phyloP scores from a whole-genome alignment of 2,797 vertebrate genomes.

The Esox lucius region DNA sequence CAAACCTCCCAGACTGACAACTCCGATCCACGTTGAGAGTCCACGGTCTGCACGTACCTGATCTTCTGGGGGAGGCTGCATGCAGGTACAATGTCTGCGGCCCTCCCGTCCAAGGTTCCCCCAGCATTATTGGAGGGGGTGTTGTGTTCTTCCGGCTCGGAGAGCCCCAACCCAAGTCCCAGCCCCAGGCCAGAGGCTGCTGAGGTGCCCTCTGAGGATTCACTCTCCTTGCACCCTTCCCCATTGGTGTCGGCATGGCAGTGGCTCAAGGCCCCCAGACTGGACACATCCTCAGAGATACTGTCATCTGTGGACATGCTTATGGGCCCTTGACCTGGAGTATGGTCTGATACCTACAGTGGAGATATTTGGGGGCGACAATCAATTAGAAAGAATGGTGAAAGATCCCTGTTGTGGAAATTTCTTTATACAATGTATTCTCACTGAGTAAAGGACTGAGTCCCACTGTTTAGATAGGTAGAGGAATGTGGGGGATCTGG shows the following conservation, averaged over 20 bases:
- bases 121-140: slow-evolving; percentile 62
- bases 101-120: slow-evolving; percentile 63
- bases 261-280: slow-evolving; percentile 70
- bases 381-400: background rate
- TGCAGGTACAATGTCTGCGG: slow-evolving; percentile 64
- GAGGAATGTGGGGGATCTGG: no score
- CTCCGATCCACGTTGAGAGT: background rate
- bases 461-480: no score
- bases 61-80: slow-evolving; percentile 68
- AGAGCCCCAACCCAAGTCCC: slow-evolving; percentile 39
- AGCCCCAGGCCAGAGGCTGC: slow-evolving; percentile 46
- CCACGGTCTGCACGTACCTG: slow-evolving; percentile 54
- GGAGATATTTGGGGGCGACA: slow-evolving; percentile 10
- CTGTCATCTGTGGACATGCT: slow-evolving; percentile 84
- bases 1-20: background rate
- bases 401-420: no score
- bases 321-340: slow-evolving; percentile 65
- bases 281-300: slow-evolving; percentile 79
- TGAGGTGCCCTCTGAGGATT: slow-evolving; percentile 77
- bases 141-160: slow-evolving; percentile 69
- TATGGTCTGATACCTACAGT: slow-evolving; percentile 59
- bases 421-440: no score
- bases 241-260: slow-evolving; percentile 63
- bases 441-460: no score
- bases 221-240: slow-evolving; percentile 64